Percentiles rank a stretch among this genome's conserved stretches.
Conservation (phyloP, 2,113 vertebrate species). For the Lichenostomus cassidix region DNA sequence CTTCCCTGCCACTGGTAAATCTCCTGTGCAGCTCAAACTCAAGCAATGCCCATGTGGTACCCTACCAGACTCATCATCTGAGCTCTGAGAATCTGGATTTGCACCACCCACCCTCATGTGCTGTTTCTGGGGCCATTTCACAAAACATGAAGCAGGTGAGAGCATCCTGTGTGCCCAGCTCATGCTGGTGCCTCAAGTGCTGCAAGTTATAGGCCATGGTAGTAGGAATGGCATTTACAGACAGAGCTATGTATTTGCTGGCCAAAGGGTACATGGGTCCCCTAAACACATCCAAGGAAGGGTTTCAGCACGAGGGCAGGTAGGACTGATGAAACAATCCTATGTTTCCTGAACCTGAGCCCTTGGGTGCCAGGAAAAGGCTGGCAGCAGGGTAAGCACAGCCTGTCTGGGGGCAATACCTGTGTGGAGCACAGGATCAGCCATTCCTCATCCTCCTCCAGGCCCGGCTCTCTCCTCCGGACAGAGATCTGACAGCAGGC, state of each 20-base stretch:
- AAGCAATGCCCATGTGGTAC: accelerated
- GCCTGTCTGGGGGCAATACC: conserved; percentile 39
- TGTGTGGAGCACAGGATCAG: conserved; percentile 69
- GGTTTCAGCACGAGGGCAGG: accelerated
- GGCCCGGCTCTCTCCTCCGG: conserved; percentile 45
- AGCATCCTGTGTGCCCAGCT: background rate
- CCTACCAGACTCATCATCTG: background rate
- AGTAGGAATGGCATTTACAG: accelerated
- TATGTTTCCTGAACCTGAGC: accelerated
- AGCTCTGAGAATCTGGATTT: background rate
- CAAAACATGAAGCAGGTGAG: background rate
- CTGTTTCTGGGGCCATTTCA: background rate
- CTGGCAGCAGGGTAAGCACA: background rate
- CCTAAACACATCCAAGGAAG: background rate
- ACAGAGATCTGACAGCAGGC: conserved; percentile 75
- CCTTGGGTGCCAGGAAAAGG: background rate
- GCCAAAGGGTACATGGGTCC: accelerated
- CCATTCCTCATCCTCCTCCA: conserved; percentile 74
- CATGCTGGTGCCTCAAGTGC: accelerated
- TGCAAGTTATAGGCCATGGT: background rate
- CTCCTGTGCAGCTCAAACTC: background rate
- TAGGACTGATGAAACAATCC: background rate
- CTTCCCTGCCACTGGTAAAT: background rate
- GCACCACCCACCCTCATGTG: background rate
- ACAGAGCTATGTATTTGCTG: background rate